These are phyloP conservation scores for Acromyrmex charruanus DNA, from an alignment of 1,140 invertebrate species.

Conservation along the genomic window DNA sequence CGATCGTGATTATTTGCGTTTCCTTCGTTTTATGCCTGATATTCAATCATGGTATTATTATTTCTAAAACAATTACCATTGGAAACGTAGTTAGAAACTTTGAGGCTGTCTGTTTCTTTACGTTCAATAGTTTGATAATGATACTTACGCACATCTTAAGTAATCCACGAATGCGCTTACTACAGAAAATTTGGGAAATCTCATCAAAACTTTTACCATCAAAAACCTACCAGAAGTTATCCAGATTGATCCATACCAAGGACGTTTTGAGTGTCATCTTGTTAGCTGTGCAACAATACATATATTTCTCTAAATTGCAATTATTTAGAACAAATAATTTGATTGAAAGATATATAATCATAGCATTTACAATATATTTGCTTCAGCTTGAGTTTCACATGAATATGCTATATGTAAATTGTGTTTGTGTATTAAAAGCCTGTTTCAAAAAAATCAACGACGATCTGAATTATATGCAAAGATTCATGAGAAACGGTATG, in stretches of 20 bases:
- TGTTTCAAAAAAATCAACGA: slow-evolving; percentile 76
- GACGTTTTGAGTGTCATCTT: slow-evolving; percentile 76
- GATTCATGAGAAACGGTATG: not conserved
- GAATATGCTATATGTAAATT: slow-evolving; percentile 80
- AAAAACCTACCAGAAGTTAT: slow-evolving; percentile 66
- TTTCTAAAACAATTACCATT: slow-evolving; percentile 52
- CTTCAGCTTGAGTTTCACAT: slow-evolving; percentile 69
- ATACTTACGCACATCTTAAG: slow-evolving; percentile 55
- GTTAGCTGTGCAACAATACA: slow-evolving; percentile 58
- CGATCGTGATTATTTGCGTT: slow-evolving; percentile 38
- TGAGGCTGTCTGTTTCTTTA: slow-evolving; percentile 70
- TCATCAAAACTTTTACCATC: slow-evolving; percentile 67
- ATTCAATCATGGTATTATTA: slow-evolving; percentile 66
- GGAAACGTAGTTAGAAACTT: slow-evolving; percentile 63
- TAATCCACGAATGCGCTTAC: slow-evolving; percentile 60
- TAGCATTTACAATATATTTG: slow-evolving; percentile 55
- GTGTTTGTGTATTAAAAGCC: slow-evolving; percentile 61
- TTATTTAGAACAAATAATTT: not conserved
- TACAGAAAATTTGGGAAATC: slow-evolving; percentile 63
- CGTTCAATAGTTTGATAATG: slow-evolving; percentile 42
- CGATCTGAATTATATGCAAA: slow-evolving; percentile 57
- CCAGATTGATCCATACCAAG: slow-evolving; percentile 75
- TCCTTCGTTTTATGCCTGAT: slow-evolving; percentile 8
- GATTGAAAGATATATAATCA: not conserved
- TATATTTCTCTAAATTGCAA: slow-evolving; percentile 39